Evolutionary conservation across 1,140 invertebrate genomes (phyloP), one percentile per base, ranked within the genome.

Genomic region (Penaeus indicus): DNA sequence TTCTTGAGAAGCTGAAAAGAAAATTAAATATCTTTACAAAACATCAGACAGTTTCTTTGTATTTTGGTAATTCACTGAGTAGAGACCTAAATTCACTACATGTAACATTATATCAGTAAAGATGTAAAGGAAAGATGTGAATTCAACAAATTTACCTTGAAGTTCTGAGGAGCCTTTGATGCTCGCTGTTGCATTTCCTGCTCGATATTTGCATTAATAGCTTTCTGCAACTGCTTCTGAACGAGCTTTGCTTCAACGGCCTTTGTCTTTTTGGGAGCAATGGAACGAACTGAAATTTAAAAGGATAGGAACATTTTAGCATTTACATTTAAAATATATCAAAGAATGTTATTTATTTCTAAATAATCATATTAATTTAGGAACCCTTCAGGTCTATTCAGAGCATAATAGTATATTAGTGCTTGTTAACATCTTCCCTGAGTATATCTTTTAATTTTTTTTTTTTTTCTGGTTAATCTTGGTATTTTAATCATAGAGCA

Each of bases 251-350:
- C 38, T 60, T 88, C 86, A 27, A 62, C 47, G 7, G 80, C 86
- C 67, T 88, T 88, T 38, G 86, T 80, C 47, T 88, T 88, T 62
- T 83, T 88, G 60, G 86, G 86, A 22, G 80, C 86, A 61, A 88
- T 88, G 25, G 47, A 19, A 13, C 69, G 63, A 10, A 25, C 86
- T 88, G 86, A 63, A 88, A 83, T n/a, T 75, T 32, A 75, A 32
- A 32, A 75, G 13, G 4, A 32, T 32, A n/a, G 27, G 42, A 25
- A 18, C 38, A 3, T 75, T 38, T 75, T 21, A 72, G 25, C 69
- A 21, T n/a, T 22, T 7, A 18, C 27, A 22, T 69, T 69, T 0
- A 42, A 4, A 42, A 42, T 42, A 42, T 42, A 42, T 42, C 38
- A 4, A 4, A 32, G 32, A 32, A 25, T 72, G 25, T 72, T 72